A percentile compares a stretch with the other conserved stretches of the same genome.
These are phyloP conservation scores for Ctenopoma kingsleyae DNA, from an alignment of 2,797 vertebrate genomes.

Conservation along the genomic window DNA sequence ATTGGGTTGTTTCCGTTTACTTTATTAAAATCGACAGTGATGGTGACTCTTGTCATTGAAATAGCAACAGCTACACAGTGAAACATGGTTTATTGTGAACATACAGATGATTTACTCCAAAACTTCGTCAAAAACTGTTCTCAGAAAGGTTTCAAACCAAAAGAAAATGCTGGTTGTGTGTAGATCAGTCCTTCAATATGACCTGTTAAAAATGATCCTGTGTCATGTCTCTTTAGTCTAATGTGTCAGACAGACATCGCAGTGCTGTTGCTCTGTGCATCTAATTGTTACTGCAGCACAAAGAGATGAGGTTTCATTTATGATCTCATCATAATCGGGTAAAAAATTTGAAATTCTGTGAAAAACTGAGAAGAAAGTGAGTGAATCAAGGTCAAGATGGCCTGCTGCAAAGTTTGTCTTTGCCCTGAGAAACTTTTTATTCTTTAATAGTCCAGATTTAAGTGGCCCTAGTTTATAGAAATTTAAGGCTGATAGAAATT, in stretches of 20 bases:
- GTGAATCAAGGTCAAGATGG: conserved; percentile 12
- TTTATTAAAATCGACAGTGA: background rate
- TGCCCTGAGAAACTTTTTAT: background rate
- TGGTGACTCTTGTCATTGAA: background rate
- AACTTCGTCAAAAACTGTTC: background rate
- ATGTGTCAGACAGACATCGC: background rate
- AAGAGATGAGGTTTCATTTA: background rate
- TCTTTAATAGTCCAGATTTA: background rate
- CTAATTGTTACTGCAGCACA: background rate
- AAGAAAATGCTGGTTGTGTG: background rate
- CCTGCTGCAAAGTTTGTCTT: conserved; percentile 1
- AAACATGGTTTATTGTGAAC: too few species aligned
- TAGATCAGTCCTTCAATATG: too few species aligned
- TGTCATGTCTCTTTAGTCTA: background rate
- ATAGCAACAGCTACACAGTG: background rate
- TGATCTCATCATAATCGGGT: background rate
- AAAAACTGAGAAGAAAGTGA: background rate
- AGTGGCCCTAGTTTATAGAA: background rate
- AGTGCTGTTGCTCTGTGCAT: background rate
- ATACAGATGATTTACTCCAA: background rate
- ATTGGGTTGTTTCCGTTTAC: background rate
- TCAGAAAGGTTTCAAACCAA: background rate
- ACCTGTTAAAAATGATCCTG: too few species aligned
- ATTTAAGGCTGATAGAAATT: background rate
- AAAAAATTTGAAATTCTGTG: background rate